Evolutionary conservation across 1,140 invertebrate genomes (phyloP), one percentile per base, ranked within the genome.

Genomic region (Oryzaephilus surinamensis): DNA sequence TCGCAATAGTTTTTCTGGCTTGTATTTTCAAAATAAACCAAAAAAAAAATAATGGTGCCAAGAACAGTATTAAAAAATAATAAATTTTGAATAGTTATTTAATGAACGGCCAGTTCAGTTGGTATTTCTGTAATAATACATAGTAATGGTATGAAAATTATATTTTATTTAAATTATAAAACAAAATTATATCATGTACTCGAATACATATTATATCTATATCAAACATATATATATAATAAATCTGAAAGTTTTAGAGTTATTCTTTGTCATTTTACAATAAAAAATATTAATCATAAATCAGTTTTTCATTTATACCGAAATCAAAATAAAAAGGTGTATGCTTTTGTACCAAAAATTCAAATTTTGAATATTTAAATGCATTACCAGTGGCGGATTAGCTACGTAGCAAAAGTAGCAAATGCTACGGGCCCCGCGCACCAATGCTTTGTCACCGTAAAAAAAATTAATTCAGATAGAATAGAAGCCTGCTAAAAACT

Each of bases 261-360:
- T 60, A 58, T 61, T 61, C 58, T 61, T 61, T 58, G 58, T 61
- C 55, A 61, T 61, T 61, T 61, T 61, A 59, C 56, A 61, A 61
- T 61, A 61, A 59, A 61, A 57, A n/a, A n/a, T n/a, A n/a, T n/a
- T n/a, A n/a, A n/a, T n/a, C n/a, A n/a, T n/a, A n/a, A n/a, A n/a
- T n/a, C n/a, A n/a, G n/a, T n/a, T n/a, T n/a, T n/a, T n/a, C n/a
- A n/a, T n/a, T n/a, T n/a, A n/a, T n/a, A n/a, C n/a, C n/a, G n/a
- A n/a, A n/a, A n/a, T n/a, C n/a, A n/a, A n/a, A n/a, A n/a, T n/a
- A n/a, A n/a, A n/a, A n/a, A n/a, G n/a, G n/a, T n/a, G n/a, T n/a
- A n/a, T n/a, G n/a, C n/a, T n/a, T n/a, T n/a, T n/a, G n/a, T n/a
- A n/a, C n/a, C n/a, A n/a, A n/a, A n/a, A n/a, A n/a, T n/a, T n/a